phyloP scores from a whole-genome alignment of 2,888 invertebrate genomes.

The Odontomyia ornata region DNA sequence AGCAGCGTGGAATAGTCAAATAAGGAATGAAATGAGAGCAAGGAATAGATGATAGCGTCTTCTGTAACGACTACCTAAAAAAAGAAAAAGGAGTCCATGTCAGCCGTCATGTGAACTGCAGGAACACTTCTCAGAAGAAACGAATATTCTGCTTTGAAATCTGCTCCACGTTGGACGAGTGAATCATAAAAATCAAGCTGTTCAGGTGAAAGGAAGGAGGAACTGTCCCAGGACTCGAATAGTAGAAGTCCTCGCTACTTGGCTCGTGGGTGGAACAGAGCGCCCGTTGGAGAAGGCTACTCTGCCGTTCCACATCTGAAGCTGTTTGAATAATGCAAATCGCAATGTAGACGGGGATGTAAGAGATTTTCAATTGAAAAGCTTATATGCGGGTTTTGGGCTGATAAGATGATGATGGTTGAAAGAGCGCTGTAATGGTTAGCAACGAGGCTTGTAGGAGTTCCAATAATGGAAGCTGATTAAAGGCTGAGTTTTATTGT shows the following conservation, averaged over 20 bases:
- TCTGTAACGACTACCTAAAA: not conserved
- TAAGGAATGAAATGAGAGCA: too few species aligned
- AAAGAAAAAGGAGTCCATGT: not conserved
- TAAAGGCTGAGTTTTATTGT: too few species aligned
- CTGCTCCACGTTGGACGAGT: not conserved
- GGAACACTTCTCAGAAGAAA: not conserved
- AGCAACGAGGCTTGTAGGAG: too few species aligned
- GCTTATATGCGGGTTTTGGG: not conserved
- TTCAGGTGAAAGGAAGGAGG: not conserved
- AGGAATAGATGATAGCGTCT: too few species aligned
- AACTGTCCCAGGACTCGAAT: not conserved
- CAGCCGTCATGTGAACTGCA: not conserved
- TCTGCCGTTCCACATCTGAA: conserved; percentile 1
- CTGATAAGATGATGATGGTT: not conserved
- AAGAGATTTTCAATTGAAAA: conserved; percentile 39
- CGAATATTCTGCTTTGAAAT: not conserved
- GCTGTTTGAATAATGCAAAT: conserved; percentile 37
- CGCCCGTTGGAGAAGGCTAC: too few species aligned
- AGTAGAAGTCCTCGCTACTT: too few species aligned
- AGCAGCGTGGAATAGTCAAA: too few species aligned
- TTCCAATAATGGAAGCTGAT: too few species aligned
- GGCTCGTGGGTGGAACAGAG: too few species aligned
- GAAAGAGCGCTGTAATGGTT: too few species aligned
- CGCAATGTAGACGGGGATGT: conserved; percentile 17
- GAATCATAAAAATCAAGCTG: not conserved